Percentiles rank a stretch among this genome's conserved stretches.
Evolutionary conservation across 2,113 vertebrate species (phyloP).

Genomic region (Pampusana beccarii): DNA sequence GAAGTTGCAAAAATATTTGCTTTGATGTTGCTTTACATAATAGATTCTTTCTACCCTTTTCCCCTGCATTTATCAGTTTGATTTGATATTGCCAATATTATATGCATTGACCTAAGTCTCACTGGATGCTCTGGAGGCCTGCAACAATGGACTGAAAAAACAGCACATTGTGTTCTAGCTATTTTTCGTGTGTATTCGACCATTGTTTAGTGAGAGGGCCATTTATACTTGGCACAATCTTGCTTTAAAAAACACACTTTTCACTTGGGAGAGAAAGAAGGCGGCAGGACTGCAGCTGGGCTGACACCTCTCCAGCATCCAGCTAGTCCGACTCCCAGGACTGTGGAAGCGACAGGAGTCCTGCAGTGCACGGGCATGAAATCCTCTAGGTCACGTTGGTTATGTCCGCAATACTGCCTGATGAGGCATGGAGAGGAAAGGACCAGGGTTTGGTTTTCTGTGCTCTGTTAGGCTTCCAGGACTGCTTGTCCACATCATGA

Average conservation of each 20-base stretch:
- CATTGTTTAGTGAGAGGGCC: not conserved
- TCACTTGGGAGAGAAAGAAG: not conserved
- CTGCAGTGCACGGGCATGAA: not conserved
- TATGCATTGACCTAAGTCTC: not conserved
- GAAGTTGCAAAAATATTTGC: not conserved
- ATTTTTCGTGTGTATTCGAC: not conserved
- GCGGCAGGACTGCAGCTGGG: not conserved
- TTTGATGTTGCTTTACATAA: not conserved
- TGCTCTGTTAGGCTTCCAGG: not conserved
- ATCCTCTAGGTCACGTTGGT: not conserved
- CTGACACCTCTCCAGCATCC: not conserved
- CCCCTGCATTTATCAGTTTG: not conserved
- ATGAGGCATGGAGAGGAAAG: not conserved
- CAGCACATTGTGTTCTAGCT: not conserved
- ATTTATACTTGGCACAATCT: not conserved
- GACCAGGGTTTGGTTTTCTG: not conserved
- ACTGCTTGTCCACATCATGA: not conserved
- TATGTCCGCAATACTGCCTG: not conserved
- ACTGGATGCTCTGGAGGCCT: not conserved
- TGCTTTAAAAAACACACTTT: not conserved
- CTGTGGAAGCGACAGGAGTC: not conserved
- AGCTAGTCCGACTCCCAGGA: not conserved
- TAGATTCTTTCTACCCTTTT: not conserved
- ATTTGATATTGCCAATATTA: not conserved
- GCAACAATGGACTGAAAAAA: not conserved